These are phyloP conservation scores for Rhinolophus ferrumequinum DNA, from an alignment of 2,113 vertebrate genomes.

Conservation along the genomic window DNA sequence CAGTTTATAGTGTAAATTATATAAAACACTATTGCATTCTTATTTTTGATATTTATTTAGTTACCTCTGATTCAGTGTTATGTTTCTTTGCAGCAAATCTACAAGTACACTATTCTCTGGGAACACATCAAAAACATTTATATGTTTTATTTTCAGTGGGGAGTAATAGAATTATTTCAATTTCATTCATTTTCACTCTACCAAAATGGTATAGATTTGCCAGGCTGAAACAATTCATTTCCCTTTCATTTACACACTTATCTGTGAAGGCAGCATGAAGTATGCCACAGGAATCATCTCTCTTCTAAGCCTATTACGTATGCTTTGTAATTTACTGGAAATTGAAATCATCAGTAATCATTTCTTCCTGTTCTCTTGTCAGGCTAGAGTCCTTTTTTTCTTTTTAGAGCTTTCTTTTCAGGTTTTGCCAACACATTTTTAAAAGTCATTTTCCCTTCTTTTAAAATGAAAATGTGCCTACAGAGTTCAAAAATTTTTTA, in stretches of 20 bases:
- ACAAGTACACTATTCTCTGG: conserved; percentile 69
- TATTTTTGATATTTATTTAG: conserved; percentile 73
- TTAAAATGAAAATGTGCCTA: conserved; percentile 63
- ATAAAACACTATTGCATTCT: conserved; percentile 32
- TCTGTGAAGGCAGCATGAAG: conserved; percentile 77
- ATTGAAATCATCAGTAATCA: conserved; percentile 83
- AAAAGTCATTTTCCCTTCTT: conserved; percentile 66
- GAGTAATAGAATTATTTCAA: conserved; percentile 83
- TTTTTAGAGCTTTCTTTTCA: conserved; percentile 70
- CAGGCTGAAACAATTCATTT: conserved; percentile 81
- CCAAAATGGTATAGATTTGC: conserved; percentile 83
- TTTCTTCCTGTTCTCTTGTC: conserved; percentile 73
- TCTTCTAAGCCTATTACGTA: conserved; percentile 73
- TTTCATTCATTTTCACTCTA: conserved; percentile 82
- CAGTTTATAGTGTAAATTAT: conserved; percentile 73
- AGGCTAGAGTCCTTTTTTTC: conserved; percentile 53
- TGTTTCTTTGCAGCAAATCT: conserved; percentile 74
- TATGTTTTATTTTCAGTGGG: conserved; percentile 79
- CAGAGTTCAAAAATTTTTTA: conserved; percentile 71
- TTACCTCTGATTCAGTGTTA: conserved; percentile 52
- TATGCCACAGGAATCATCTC: conserved; percentile 70
- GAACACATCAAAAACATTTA: conserved; percentile 83
- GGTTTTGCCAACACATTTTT: conserved; percentile 76
- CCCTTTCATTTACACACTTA: conserved; percentile 83
- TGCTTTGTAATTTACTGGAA: conserved; percentile 83